Evolutionary conservation across 2,113 vertebrate species (phyloP).

Genomic region (Trematomus loennbergii): DNA sequence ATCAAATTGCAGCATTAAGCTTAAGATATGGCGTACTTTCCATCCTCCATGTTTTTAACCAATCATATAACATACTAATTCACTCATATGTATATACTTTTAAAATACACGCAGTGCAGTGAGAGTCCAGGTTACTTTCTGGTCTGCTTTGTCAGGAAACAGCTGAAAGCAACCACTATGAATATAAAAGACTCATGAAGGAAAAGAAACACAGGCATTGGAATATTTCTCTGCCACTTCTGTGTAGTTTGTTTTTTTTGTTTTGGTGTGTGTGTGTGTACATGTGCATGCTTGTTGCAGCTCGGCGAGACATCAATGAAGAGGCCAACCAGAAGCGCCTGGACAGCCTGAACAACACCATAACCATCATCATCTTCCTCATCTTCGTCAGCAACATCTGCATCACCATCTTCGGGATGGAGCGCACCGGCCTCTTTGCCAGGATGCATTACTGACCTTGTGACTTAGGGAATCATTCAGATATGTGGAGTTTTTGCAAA

Average conservation of each 20-base stretch:
- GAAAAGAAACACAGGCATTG: not conserved
- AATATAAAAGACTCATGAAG: not conserved
- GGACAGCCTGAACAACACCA: conserved; percentile 87
- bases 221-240: not conserved
- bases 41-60: conserved; percentile 39
- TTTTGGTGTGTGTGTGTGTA: conserved; percentile 53
- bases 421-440: conserved; percentile 87
- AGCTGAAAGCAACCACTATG: not conserved
- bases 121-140: not conserved
- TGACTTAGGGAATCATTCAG: conserved; percentile 7
- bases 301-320: conserved; percentile 88
- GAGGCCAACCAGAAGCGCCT: conserved; percentile 87
- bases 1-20: not conserved
- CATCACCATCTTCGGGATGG: conserved; percentile 92
- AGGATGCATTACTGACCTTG: conserved; percentile 70
- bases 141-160: not conserved
- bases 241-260: conserved; percentile 25
- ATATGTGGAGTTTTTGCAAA: not conserved
- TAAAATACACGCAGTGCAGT: not conserved
- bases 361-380: conserved; percentile 88
- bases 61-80: conserved; percentile 67
- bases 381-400: conserved; percentile 91
- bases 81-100: conserved; percentile 14
- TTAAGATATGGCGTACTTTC: not conserved
- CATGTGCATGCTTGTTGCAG: conserved; percentile 77